A percentile compares a stretch with the other conserved stretches of the same genome.
phyloP scores from a whole-genome alignment of 2,797 vertebrate species.

The Sebastes nivosus region DNA sequence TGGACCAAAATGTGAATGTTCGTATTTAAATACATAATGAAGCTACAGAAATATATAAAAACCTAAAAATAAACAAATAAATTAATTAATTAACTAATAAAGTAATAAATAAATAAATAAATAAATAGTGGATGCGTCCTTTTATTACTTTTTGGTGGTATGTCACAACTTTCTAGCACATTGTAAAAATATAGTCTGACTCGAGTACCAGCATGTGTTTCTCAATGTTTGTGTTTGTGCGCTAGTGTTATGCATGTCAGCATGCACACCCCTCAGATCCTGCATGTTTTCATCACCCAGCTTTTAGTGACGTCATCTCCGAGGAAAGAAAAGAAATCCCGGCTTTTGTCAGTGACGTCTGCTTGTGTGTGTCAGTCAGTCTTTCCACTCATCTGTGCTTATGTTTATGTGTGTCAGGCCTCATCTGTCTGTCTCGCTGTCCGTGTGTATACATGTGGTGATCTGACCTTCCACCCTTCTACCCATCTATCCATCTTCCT shows the following conservation, averaged over 20 bases:
- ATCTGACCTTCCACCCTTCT: conserved; percentile 36
- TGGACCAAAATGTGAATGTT: too few relatives aligned
- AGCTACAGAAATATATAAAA: too few relatives aligned
- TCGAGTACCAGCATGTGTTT: neutral
- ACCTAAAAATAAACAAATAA: too few relatives aligned
- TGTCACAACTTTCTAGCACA: neutral
- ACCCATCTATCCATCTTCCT: conserved; percentile 30
- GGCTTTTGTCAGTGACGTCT: neutral
- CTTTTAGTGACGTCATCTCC: conserved; percentile 14
- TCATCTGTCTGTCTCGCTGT: neutral
- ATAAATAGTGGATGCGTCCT: neutral
- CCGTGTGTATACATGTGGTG: conserved; percentile 13
- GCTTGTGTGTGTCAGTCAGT: neutral
- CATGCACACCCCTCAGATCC: conserved; percentile 7
- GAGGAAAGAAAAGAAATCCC: neutral
- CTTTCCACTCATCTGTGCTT: conserved; percentile 9
- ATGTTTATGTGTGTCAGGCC: conserved; percentile 14
- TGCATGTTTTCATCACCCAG: conserved; percentile 24
- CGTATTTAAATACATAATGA: too few relatives aligned
- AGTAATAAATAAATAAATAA: neutral
- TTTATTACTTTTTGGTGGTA: neutral
- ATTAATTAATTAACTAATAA: too few relatives aligned
- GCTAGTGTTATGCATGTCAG: conserved; percentile 27
- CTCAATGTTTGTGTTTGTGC: neutral
- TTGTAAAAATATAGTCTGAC: neutral